Conservation (phyloP, 2,113 vertebrate species). For the Phyllostomus hastatus region DNA sequence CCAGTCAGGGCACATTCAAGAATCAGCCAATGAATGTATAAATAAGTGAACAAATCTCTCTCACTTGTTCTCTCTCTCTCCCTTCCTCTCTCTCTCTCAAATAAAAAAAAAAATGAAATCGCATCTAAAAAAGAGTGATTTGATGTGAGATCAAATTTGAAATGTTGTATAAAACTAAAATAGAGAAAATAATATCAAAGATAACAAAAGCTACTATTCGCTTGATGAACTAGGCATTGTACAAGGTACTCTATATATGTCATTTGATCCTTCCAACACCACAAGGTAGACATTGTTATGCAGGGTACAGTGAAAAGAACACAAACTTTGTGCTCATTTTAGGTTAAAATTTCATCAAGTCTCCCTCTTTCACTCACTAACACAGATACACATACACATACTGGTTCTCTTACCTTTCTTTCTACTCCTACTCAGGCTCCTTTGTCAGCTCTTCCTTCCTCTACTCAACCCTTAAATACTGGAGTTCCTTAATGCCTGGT, state of each 20-base stretch:
- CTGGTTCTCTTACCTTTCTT: not conserved
- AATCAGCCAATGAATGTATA: no score
- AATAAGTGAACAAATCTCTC: not conserved
- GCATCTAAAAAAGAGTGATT: not conserved
- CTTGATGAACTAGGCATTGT: not conserved
- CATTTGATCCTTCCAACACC: not conserved
- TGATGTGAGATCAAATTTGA: not conserved
- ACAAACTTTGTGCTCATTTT: not conserved
- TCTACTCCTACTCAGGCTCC: not conserved
- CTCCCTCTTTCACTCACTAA: not conserved
- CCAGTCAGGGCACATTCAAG: not conserved
- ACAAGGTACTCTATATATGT: not conserved
- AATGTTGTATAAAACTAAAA: not conserved
- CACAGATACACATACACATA: not conserved
- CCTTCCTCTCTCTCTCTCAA: not conserved
- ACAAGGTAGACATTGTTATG: not conserved
- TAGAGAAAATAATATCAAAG: not conserved
- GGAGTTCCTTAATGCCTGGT: not conserved
- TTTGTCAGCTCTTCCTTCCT: not conserved
- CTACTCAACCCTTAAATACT: not conserved
- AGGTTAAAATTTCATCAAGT: slow-evolving; percentile 9
- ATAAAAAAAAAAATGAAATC: not conserved
- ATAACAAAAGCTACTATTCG: not conserved
- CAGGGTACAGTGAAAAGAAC: not conserved
- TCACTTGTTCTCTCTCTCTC: not conserved